Evolutionary conservation across 2,888 invertebrate genomes (phyloP), one percentile per base, ranked within the genome.

Genomic region (Pollenia angustigena): DNA sequence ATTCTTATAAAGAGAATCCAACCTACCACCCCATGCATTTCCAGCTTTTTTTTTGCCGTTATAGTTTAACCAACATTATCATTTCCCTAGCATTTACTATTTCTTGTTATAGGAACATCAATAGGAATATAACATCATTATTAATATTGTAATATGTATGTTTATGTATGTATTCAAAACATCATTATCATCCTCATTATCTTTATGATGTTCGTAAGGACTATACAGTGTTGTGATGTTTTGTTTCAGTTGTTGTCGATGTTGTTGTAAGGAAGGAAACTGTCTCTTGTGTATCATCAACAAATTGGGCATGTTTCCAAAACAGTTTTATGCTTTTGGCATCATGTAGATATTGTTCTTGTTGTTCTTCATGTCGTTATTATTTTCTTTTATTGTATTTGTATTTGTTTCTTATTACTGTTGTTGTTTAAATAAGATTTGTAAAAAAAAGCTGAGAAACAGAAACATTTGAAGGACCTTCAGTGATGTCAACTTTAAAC

Each of bases 241-340:
- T 58, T 71, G 23, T 50, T 32, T 32, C 32, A 32, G 32, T 52
- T 52, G 12, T 52, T 62, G 4, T 16, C 10, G 23, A 50, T 12
- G 18, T 12, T 54, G 69, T 72, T 68, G 48, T 42, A 79, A 68
- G 87, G 87, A 85, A 85, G 87, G 87, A 87, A 87, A 78, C 62
- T 83, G 85, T 87, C 87, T 82, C 82, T 82, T 85, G 85, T 82
- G 81, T 81, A 85, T 81, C 79, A 71, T 86, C 69, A 81, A 81
- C 62, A 86, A 86, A 88, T 86, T 88, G 88, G 88, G 88, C 88
- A 88, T 86, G 84, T 75, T 86, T 88, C 88, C 88, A 88, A 84
- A 81, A 86, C 86, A 84, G 84, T 86, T 88, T 87, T 84, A 87
- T 84, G 87, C 81, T 87, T 84, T 87, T 84, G 87, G 84, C 87